Evolutionary conservation across 2,113 vertebrate genomes (phyloP).

Genomic region (Chaetodon auriga): DNA sequence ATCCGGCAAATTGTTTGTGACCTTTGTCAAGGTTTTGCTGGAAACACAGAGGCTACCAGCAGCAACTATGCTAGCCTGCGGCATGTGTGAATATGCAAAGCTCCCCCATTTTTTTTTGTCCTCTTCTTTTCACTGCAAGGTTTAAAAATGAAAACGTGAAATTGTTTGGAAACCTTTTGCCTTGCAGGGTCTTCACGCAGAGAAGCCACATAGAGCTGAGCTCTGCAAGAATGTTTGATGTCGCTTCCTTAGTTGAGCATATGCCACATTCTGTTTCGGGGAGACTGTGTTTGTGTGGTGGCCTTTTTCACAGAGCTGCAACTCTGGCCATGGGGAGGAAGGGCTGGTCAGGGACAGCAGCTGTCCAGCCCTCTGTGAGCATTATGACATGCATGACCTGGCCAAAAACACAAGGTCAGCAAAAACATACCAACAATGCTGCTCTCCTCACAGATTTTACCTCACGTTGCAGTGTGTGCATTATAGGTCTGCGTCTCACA

Average conservation of each 20-base stretch:
- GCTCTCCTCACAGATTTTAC: background rate
- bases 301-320: slow-evolving; percentile 46
- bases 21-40: slow-evolving; percentile 95
- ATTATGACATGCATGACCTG: slow-evolving; percentile 61
- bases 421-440: slow-evolving; percentile 17
- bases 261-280: slow-evolving; percentile 76
- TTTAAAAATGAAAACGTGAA: slow-evolving; percentile 75
- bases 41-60: slow-evolving; percentile 82
- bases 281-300: slow-evolving; percentile 50
- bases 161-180: slow-evolving; percentile 86
- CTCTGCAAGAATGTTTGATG: slow-evolving; percentile 76
- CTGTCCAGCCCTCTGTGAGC: slow-evolving; percentile 63
- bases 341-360: slow-evolving; percentile 68
- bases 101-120: slow-evolving; percentile 19
- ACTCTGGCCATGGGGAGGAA: slow-evolving; percentile 40
- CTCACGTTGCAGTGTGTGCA: background rate
- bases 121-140: slow-evolving; percentile 27
- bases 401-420: slow-evolving; percentile 54
- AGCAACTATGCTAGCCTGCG: slow-evolving; percentile 82
- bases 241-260: slow-evolving; percentile 75
- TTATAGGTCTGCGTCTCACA: background rate
- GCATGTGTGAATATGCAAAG: slow-evolving; percentile 91
- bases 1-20: slow-evolving; percentile 91
- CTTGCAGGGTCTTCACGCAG: slow-evolving; percentile 70
- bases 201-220: slow-evolving; percentile 74